Percentiles rank a stretch among this genome's conserved stretches.
These are phyloP conservation scores for Myotis vivesi DNA, from an alignment of 2,797 vertebrate genomes.

Conservation along the genomic window DNA sequence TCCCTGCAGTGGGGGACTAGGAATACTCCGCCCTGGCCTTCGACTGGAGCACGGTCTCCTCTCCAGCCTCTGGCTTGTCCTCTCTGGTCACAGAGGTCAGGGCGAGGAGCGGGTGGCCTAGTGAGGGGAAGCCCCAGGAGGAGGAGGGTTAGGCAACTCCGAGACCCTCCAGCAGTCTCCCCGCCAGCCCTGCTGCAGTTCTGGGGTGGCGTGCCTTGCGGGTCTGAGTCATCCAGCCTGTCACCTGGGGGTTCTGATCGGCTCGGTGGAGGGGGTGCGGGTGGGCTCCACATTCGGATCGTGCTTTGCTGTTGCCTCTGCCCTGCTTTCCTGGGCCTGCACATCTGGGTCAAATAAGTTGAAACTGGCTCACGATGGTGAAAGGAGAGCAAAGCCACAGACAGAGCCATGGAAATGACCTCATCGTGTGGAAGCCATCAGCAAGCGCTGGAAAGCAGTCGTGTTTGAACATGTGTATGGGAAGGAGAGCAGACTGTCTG, in stretches of 20 bases:
- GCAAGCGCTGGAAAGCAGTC: slow-evolving; percentile 79
- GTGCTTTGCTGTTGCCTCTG: background rate
- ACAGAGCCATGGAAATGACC: slow-evolving; percentile 81
- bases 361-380: slow-evolving; percentile 44
- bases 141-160: background rate
- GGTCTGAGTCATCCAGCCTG: accelerated
- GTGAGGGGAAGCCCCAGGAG: background rate
- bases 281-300: background rate
- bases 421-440: slow-evolving; percentile 79
- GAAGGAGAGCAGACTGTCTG: slow-evolving; percentile 82
- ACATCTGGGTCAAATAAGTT: slow-evolving; percentile 77
- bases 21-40: background rate
- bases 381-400: slow-evolving; percentile 63
- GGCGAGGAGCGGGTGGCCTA: background rate
- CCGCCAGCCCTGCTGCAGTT: background rate
- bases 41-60: background rate
- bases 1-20: too few species aligned
- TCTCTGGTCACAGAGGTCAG: background rate
- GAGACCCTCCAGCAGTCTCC: background rate
- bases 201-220: background rate
- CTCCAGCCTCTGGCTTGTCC: background rate
- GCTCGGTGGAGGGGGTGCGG: background rate
- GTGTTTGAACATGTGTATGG: slow-evolving; percentile 82
- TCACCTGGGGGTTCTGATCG: background rate
- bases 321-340: background rate